Conservation (phyloP, 2,113 vertebrate species). For the Gobiocypris rarus region DNA sequence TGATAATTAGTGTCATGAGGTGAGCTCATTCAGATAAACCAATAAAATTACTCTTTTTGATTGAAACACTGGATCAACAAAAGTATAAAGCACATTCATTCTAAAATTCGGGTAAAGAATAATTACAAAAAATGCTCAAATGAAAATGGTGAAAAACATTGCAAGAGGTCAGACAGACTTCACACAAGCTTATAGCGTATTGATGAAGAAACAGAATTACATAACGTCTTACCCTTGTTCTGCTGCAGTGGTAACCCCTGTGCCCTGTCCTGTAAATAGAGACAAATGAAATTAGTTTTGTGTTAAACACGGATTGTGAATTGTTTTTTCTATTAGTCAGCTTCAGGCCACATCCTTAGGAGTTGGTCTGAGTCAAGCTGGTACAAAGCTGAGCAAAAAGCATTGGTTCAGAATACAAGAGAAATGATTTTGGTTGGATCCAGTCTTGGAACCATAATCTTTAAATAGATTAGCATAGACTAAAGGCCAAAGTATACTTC, state of each 20-base stretch:
- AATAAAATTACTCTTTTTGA: conserved; percentile 27
- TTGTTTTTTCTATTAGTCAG: neutral
- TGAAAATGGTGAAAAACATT: neutral
- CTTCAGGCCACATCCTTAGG: neutral
- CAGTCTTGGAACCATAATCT: neutral
- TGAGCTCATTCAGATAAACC: conserved; percentile 16
- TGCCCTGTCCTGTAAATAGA: conserved; percentile 65
- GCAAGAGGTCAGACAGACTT: neutral
- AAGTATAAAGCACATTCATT: neutral
- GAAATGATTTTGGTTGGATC: neutral
- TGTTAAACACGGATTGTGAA: neutral
- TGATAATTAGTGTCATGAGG: conserved; percentile 40
- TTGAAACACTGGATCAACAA: conserved; percentile 6
- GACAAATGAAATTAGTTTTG: neutral
- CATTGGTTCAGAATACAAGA: neutral
- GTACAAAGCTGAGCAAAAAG: neutral
- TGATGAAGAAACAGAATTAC: neutral
- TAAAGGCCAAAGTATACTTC: neutral
- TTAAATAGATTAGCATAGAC: neutral
- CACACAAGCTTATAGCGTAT: neutral
- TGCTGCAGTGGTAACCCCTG: conserved; percentile 64
- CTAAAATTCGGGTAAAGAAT: neutral
- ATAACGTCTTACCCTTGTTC: conserved; percentile 77
- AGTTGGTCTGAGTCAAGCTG: neutral
- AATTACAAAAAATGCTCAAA: neutral